Evolutionary conservation across 64 coral and sea anemone genomes (phyloP), one percentile per base, ranked within the genome.

Genomic region (Hydrozoanthus tunicans): DNA sequence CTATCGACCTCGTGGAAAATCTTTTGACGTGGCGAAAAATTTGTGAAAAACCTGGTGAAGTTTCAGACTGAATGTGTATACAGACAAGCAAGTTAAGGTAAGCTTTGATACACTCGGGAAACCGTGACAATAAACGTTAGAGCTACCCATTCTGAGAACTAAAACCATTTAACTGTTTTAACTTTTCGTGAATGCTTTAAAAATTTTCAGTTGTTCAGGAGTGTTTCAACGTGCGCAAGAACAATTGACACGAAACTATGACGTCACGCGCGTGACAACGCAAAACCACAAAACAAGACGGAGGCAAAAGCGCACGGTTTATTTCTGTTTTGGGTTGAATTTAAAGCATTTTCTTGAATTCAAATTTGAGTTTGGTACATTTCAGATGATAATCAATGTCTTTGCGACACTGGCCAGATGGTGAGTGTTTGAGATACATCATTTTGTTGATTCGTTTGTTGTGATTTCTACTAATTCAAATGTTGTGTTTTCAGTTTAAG

Each of bases 401-500:
- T 65, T 75, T 79, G 26, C 62, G 43, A 56, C 27, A 61, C 20
- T 85, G 72, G 62, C 63, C 71, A 77, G 79, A 91, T 80, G 82
- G 82, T 79, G n/a, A 61, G 73, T 61, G 6, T 4, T 7, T 43
- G 53, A 88, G 51, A 17, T 43, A 59, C 12, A 64, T 12, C 59
- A 51, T 59, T 12, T 73, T 4, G 12, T 73, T 6, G 64, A 64
- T 79, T 11, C 5, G 4, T 62, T 62, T 77, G 20, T 6, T 9
- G 11, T 56, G 60, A 15, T 77, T 26, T 57, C 66, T 79, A 74
- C 25, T 56, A 8, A 17, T 9, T 74, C 61, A 53, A 20, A 32
- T 53, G 15, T 25, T 81, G 57, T 17, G 68, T 73, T 94, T 92
- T 51, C 90, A 96, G 95, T 94, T 96, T 96, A 96, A 96, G 76